Percentiles rank a stretch among this genome's conserved stretches.
Conservation (phyloP, 2,113 vertebrate species). For the Sinocyclocheilus anophthalmus region DNA sequence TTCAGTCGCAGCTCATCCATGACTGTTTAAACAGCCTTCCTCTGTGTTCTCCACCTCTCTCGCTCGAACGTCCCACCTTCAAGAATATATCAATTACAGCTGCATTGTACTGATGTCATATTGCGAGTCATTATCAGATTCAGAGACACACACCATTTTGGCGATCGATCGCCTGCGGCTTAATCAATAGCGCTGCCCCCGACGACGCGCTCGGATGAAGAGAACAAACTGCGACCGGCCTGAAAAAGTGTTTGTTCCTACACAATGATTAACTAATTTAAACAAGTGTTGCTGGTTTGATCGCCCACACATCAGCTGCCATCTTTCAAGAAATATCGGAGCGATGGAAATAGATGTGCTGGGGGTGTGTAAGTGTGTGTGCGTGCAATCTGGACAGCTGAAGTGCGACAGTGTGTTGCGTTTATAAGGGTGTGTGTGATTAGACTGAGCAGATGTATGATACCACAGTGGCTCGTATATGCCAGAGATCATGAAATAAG, state of each 20-base stretch:
- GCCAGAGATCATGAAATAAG: conserved; percentile 28
- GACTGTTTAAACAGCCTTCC: conserved; percentile 5
- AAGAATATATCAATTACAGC: conserved; percentile 79
- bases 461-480: conserved; percentile 30
- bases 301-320: conserved; percentile 37
- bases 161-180: conserved; percentile 79
- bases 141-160: conserved; percentile 77
- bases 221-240: conserved; percentile 69
- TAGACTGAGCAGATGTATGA: conserved; percentile 28
- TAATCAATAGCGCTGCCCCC: conserved; percentile 79
- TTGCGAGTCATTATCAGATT: conserved; percentile 83
- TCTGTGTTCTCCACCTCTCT: conserved; percentile 35
- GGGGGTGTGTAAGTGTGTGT: not conserved
- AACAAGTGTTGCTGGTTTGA: conserved; percentile 54
- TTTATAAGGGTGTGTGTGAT: conserved; percentile 25
- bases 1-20: conserved; percentile 11
- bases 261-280: conserved; percentile 61
- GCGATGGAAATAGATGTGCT: conserved; percentile 38
- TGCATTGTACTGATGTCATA: conserved; percentile 75
- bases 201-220: conserved; percentile 75
- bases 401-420: conserved; percentile 6
- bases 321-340: conserved; percentile 30
- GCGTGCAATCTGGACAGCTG: not conserved
- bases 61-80: conserved; percentile 30
- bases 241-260: conserved; percentile 61